These are phyloP conservation scores for Myrmecophaga tridactyla DNA, from an alignment of 2,113 vertebrate genomes.

Conservation along the genomic window DNA sequence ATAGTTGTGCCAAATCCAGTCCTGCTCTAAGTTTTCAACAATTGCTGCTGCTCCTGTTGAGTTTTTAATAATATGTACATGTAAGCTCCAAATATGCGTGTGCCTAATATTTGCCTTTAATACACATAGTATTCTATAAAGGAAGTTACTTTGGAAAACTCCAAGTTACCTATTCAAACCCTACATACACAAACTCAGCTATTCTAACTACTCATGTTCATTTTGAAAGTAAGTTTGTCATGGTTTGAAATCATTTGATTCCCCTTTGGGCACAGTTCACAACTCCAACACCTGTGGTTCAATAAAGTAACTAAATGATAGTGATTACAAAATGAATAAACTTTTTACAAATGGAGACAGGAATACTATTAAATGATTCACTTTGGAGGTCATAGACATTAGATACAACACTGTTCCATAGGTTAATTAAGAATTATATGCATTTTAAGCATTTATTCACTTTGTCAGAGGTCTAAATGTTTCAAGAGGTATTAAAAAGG, in stretches of 20 bases:
- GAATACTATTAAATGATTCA: neutral
- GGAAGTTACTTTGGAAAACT: constrained; percentile 11
- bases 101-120: constrained; percentile 28
- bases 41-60: neutral
- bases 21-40: neutral
- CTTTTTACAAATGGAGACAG: neutral
- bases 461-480: neutral
- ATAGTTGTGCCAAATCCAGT: neutral
- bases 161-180: neutral
- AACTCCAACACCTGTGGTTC: neutral
- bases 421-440: neutral
- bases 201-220: neutral
- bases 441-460: neutral
- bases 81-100: neutral
- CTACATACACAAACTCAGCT: neutral
- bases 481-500: neutral
- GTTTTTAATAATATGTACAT: neutral
- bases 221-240: neutral
- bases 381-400: neutral
- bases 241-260: neutral
- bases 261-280: neutral
- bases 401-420: neutral
- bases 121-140: neutral
- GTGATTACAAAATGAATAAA: neutral
- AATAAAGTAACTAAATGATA: neutral